Evolutionary conservation across 2,888 invertebrate genomes (phyloP).

Genomic region (Morinoia aosen): DNA sequence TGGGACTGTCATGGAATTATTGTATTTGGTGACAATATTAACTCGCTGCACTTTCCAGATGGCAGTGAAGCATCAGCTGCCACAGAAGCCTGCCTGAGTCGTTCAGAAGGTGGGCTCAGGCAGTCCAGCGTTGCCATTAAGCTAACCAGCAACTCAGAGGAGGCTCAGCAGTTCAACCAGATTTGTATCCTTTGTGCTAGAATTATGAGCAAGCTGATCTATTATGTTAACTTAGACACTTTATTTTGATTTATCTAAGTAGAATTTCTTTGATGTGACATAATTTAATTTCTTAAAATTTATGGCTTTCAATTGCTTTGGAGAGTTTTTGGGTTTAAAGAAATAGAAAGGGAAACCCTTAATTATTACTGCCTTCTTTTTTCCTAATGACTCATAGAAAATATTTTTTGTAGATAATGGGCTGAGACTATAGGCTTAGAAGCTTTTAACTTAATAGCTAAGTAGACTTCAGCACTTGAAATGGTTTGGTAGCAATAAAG

Average conservation of each 20-base stretch:
- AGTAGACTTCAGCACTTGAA: neutral
- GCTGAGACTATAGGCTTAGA: too few relatives aligned
- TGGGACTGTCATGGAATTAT: neutral
- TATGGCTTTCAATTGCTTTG: too few relatives aligned
- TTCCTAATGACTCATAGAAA: too few relatives aligned
- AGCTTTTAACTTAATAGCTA: too few relatives aligned
- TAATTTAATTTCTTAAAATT: too few relatives aligned
- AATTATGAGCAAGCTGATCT: neutral
- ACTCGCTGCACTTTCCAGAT: constrained; percentile 73
- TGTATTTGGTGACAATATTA: neutral
- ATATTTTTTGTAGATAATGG: too few relatives aligned
- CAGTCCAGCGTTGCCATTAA: constrained; percentile 83
- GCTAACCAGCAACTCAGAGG: constrained; percentile 81
- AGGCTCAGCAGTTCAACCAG: constrained; percentile 85
- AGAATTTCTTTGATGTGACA: too few relatives aligned
- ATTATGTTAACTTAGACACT: neutral
- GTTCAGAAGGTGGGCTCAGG: constrained; percentile 76
- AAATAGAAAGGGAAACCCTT: too few relatives aligned
- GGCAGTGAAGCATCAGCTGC: constrained; percentile 81
- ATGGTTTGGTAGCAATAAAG: neutral
- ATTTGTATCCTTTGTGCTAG: constrained; percentile 84
- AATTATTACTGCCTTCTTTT: too few relatives aligned
- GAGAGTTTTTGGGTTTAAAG: too few relatives aligned
- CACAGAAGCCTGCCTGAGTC: constrained; percentile 78
- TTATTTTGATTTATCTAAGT: too few relatives aligned